Conservation (phyloP, 2,797 vertebrate genomes). For the Triplophysa yarkandensis region DNA sequence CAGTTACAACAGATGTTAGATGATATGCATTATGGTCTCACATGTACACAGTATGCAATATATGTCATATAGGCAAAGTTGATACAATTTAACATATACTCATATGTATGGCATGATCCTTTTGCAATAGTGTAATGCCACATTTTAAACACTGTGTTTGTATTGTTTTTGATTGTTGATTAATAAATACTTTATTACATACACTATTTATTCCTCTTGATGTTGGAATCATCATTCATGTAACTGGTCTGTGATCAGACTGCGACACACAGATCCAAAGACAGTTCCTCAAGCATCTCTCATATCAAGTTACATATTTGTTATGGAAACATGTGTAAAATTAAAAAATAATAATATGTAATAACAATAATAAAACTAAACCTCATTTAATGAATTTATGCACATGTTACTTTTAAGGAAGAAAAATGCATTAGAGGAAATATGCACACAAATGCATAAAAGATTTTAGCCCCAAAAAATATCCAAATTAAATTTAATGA, state of each 20-base stretch:
- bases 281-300: constrained; percentile 58
- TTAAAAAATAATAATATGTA: too few species aligned
- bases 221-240: constrained; percentile 65
- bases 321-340: too few species aligned
- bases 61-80: constrained; percentile 6
- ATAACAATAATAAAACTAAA: too few species aligned
- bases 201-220: constrained; percentile 18
- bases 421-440: too few species aligned
- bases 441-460: too few species aligned
- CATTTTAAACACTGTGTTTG: neutral
- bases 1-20: constrained; percentile 17
- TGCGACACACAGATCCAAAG: constrained; percentile 78
- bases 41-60: neutral
- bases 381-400: too few species aligned
- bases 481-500: neutral
- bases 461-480: too few species aligned
- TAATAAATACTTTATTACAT: neutral
- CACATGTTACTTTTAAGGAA: too few species aligned
- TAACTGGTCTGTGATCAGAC: constrained; percentile 74
- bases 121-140: neutral
- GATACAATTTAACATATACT: neutral
- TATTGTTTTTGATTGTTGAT: constrained; percentile 1
- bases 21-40: neutral
- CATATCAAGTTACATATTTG: neutral
- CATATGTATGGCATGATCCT: neutral